Evolutionary conservation across 2,113 vertebrate species (phyloP), one percentile per base, ranked within the genome.

Genomic region (Oncorhynchus mykiss): DNA sequence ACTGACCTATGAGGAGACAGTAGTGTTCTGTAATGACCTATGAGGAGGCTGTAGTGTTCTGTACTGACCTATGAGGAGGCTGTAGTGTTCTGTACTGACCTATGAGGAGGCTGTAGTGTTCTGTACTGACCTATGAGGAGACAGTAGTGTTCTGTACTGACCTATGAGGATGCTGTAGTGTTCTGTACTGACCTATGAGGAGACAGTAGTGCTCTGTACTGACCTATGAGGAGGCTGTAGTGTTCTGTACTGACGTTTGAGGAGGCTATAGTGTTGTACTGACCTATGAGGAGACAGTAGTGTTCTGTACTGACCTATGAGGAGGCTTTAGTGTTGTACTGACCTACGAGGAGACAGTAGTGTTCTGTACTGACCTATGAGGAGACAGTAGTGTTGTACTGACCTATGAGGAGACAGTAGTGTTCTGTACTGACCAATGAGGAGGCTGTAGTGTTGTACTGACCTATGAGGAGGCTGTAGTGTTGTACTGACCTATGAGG

Each of bases 331-430:
- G 29, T 31, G 5, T 5, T 9, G 16, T 18, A 70, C 93, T 90
- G 76, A 99, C 97, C 98, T 0, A 99, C 96, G 64, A 99, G 94
- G 48, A 98, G 93, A 88, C 93, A 96, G 91, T 31, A 31, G 31
- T 31, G 31, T 31, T 29, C 27, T 31, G 29, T 5, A 31, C 29
- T 31, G 29, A 31, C 29, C 29, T 31, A 66, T 66, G 64, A 66
- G 64, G 8, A 66, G 64, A 3, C 3, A 16, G 64, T 14, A 11
- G 11, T 31, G 29, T 31, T 14, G 67, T 11, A 66, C 64, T 29
- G 64, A 66, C 64, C 64, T 4, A 66, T 66, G 64, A 66, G 25
- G 1, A 66, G 64, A 0, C 24, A 0, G 64, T 12, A 9, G 49
- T 31, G 8, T n/a, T 9, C 0, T 64, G n/a, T 8, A 18, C 31